Evolutionary conservation across 2,113 vertebrate genomes (phyloP).

Genomic region (Clinocottus analis): DNA sequence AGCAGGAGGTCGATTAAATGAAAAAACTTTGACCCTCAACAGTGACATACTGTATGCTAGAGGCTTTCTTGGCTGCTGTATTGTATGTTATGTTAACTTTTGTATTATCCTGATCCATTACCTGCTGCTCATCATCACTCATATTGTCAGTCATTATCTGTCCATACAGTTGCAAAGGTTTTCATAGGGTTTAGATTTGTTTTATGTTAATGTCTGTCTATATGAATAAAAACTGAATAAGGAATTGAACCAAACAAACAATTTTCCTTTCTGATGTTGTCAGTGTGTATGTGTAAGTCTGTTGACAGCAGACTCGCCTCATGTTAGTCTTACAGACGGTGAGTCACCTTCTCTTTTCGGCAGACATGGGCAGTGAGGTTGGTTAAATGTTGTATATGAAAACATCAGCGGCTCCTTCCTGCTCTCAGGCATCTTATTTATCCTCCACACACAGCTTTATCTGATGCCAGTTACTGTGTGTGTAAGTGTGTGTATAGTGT

Average conservation of each 20-base stretch:
- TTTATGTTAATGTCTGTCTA: not conserved
- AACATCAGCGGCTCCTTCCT: conserved; percentile 45
- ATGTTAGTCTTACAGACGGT: conserved; percentile 17
- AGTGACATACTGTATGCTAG: conserved; percentile 3
- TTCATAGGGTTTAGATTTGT: not conserved
- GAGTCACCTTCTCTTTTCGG: conserved; percentile 29
- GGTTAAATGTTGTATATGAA: conserved; percentile 42
- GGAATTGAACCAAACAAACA: not conserved
- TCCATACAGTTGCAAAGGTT: not conserved
- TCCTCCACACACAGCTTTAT: conserved; percentile 30
- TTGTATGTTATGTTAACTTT: not conserved
- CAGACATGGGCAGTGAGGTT: conserved; percentile 14
- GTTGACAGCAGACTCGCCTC: conserved; percentile 18
- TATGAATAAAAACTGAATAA: not conserved
- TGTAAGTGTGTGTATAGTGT: conserved; percentile 9
- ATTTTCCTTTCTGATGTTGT: not conserved
- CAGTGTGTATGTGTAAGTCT: not conserved
- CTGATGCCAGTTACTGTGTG: conserved; percentile 11
- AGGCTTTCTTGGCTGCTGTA: not conserved
- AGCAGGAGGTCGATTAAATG: conserved; percentile 20
- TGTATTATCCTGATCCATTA: no score
- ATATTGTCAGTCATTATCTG: no score
- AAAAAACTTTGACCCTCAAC: conserved; percentile 1
- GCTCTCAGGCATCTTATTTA: conserved; percentile 35
- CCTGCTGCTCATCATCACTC: no score